Evolutionary conservation across 2,797 vertebrate genomes (phyloP).

Genomic region (Lagocephalus sceleratus): DNA sequence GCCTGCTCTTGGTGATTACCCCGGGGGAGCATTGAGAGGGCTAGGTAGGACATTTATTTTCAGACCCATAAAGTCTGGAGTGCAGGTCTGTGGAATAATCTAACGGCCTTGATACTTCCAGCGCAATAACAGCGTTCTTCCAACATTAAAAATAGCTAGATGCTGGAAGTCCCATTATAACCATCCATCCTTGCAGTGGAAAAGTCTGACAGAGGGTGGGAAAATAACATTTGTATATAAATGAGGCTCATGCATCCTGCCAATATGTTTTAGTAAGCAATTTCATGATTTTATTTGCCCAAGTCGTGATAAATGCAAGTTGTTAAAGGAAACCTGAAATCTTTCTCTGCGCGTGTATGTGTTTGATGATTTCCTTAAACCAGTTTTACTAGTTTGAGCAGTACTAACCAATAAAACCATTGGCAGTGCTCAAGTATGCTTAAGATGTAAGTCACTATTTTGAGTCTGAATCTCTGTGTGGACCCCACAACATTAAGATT

Average conservation of each 20-base stretch:
- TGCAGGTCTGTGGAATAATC: constrained; percentile 70
- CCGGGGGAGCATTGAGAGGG: constrained; percentile 45
- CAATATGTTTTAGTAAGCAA: constrained; percentile 33
- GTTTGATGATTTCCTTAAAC: no score
- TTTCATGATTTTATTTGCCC: constrained; percentile 34
- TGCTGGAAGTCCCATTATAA: constrained; percentile 73
- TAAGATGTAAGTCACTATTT: no score
- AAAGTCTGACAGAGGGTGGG: constrained; percentile 51
- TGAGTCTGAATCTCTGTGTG: no score
- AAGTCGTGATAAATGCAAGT: constrained; percentile 29
- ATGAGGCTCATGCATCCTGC: constrained; percentile 33
- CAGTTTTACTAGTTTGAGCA: no score
- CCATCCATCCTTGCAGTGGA: constrained; percentile 63
- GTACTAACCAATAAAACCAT: no score
- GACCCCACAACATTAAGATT: no score
- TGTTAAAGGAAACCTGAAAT: constrained; percentile 1
- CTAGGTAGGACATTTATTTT: constrained; percentile 72
- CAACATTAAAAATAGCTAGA: constrained; percentile 66
- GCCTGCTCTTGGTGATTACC: constrained; percentile 68
- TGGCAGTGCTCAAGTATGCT: no score
- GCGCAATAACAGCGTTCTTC: constrained; percentile 64
- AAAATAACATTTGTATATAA: constrained; percentile 58
- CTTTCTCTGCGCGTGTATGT: no score
- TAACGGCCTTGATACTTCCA: constrained; percentile 63
- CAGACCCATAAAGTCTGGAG: constrained; percentile 71